phyloP scores from a whole-genome alignment of 2,797 vertebrate species.

The Kryptolebias ocellatus region DNA sequence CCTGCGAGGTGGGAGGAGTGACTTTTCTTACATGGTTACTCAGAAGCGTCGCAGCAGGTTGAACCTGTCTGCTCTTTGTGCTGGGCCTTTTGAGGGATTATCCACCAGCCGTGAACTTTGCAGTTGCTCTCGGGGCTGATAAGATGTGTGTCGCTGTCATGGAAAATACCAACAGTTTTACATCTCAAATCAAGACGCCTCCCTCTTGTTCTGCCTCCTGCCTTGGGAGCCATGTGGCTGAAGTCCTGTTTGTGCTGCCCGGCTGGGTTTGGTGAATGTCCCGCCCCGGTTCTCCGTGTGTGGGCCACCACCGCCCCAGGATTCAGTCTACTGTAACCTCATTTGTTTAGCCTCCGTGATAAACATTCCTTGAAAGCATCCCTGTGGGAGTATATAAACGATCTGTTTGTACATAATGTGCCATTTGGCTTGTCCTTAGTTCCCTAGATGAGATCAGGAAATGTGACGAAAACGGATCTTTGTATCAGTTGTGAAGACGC shows the following conservation, averaged over 20 bases:
- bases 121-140: constrained; percentile 31
- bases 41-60: constrained; percentile 8
- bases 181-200: constrained; percentile 56
- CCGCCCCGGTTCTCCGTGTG: constrained; percentile 60
- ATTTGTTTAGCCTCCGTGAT: constrained; percentile 30
- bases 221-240: constrained; percentile 42
- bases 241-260: constrained; percentile 71
- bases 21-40: constrained; percentile 1
- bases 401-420: not conserved
- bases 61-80: constrained; percentile 23
- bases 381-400: constrained; percentile 11
- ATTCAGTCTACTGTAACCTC: constrained; percentile 40
- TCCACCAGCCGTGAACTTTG: constrained; percentile 25
- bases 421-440: not conserved
- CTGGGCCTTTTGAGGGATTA: constrained; percentile 8
- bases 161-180: constrained; percentile 58
- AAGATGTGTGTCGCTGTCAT: constrained; percentile 57
- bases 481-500: not conserved
- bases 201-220: constrained; percentile 52
- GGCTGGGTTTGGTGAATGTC: constrained; percentile 69
- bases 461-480: not conserved
- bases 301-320: constrained; percentile 43
- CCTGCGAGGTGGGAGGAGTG: not conserved
- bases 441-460: constrained; percentile 4
- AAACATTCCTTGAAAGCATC: constrained; percentile 24